A percentile compares a stretch with the other conserved stretches of the same genome.
phyloP scores from a whole-genome alignment of 2,797 vertebrate genomes.

The Thunnus albacares region DNA sequence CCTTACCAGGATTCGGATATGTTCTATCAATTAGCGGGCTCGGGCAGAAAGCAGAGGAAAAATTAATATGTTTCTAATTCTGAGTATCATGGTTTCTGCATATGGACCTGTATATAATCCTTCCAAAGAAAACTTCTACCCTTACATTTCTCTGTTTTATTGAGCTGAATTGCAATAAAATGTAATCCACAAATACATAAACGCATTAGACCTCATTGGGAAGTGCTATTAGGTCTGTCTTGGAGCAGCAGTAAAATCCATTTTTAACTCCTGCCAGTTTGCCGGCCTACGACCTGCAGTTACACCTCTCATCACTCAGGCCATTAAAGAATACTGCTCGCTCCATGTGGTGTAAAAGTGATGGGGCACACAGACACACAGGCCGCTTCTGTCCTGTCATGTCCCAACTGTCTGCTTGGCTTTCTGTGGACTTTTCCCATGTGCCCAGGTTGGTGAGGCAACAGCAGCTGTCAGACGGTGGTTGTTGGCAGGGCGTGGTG shows the following conservation, averaged over 20 bases:
- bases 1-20: conserved; percentile 80
- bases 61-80: conserved; percentile 84
- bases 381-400: conserved; percentile 46
- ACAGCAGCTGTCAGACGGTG: conserved; percentile 83
- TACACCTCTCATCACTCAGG: conserved; percentile 82
- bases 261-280: conserved; percentile 79
- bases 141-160: conserved; percentile 84
- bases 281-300: conserved; percentile 72
- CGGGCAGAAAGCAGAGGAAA: conserved; percentile 79
- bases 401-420: conserved; percentile 68
- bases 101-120: conserved; percentile 69
- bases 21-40: conserved; percentile 83
- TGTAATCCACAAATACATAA: conserved; percentile 85
- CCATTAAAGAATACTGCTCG: conserved; percentile 67
- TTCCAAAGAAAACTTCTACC: conserved; percentile 86
- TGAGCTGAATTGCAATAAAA: conserved; percentile 84
- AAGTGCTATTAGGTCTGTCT: conserved; percentile 79
- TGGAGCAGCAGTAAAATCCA: conserved; percentile 80
- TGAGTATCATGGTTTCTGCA: conserved; percentile 80
- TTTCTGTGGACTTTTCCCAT: conserved; percentile 70
- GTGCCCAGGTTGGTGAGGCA: conserved; percentile 74
- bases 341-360: conserved; percentile 55
- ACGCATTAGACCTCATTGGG: conserved; percentile 81
- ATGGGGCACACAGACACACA: conserved; percentile 58
- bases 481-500: conserved; percentile 81